Base-by-base conservation (phyloP, 1,140 invertebrate genomes). In the Cotesia typhae region DNA sequence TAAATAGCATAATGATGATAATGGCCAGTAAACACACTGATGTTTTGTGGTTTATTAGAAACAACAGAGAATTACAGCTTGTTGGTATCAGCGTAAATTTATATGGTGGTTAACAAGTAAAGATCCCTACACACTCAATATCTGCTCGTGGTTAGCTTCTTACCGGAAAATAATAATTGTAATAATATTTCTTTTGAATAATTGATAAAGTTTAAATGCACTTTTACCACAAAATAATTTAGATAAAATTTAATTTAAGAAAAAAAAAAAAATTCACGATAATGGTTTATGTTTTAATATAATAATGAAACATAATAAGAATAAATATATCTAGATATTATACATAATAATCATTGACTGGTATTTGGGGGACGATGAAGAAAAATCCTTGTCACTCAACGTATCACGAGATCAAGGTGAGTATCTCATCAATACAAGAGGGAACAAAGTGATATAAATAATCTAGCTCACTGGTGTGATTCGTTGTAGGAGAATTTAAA, bases 81-180 rank as follows among this genome's bases (percentile, higher is more conserved):
- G n/a, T 4, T 36, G 9, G 67, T 68, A 68, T 68, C 20, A 63
- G 59, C 63, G 60, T 28, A 10, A 38, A 36, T 65, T 65, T 41
- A 17, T 38, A 52, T 12, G 17, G 41, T 28, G 63, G 36, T 72
- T 7, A 47, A 47, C 38, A 67, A 64, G 28, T 41, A 52, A 66
- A 37, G 35, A 74, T 74, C 41, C 69, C 70, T 64, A 28, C 3
- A 28, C 28, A 28, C 66, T 71, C 69, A 74, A 74, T 74, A 72
- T 65, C 41, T 47, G 41, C 41, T 10, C 41, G 41, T 7, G 41
- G 41, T 47, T 47, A 47, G 41, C 41, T 10, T 47, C 5, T 47
- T 47, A 47, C 41, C 41, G 10, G 41, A 47, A 47, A 47, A 47
- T 47, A 47, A 47, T 47, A 47, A 47, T 47, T 7, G 10, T 47